phyloP scores from a whole-genome alignment of 2,113 vertebrate genomes.

The Salminus brasiliensis region DNA sequence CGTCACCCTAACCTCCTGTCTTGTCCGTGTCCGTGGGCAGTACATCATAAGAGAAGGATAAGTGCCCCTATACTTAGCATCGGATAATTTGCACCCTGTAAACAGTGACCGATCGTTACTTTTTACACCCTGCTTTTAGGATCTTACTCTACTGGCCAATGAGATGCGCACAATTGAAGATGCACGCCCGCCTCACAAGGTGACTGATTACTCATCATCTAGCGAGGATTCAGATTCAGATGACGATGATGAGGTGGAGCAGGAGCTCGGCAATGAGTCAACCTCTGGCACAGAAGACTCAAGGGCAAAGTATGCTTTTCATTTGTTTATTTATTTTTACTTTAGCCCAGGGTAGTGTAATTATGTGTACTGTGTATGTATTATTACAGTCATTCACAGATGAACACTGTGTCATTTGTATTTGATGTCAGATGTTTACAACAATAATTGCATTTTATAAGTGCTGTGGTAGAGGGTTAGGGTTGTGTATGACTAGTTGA shows the following conservation, averaged over 20 bases:
- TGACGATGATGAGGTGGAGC: slow-evolving; percentile 95
- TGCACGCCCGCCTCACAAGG: slow-evolving; percentile 92
- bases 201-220: slow-evolving; percentile 96
- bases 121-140: slow-evolving; percentile 69
- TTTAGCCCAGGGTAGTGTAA: no score
- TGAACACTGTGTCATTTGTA: no score
- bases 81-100: neutral
- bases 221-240: slow-evolving; percentile 97
- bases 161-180: slow-evolving; percentile 96
- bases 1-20: neutral
- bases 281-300: slow-evolving; percentile 92
- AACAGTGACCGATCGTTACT: neutral
- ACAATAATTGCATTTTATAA: no score
- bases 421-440: no score
- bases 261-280: slow-evolving; percentile 92
- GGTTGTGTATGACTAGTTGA: no score
- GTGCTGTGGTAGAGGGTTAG: no score
- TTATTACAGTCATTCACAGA: neutral
- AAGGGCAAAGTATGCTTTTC: slow-evolving; percentile 82
- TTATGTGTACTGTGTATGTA: no score
- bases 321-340: neutral
- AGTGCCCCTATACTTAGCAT: no score
- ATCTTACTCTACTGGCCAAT: slow-evolving; percentile 93
- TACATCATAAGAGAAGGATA: neutral
- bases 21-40: neutral